Conservation (phyloP, 2,113 vertebrate genomes). For the Bubo blakistoni region DNA sequence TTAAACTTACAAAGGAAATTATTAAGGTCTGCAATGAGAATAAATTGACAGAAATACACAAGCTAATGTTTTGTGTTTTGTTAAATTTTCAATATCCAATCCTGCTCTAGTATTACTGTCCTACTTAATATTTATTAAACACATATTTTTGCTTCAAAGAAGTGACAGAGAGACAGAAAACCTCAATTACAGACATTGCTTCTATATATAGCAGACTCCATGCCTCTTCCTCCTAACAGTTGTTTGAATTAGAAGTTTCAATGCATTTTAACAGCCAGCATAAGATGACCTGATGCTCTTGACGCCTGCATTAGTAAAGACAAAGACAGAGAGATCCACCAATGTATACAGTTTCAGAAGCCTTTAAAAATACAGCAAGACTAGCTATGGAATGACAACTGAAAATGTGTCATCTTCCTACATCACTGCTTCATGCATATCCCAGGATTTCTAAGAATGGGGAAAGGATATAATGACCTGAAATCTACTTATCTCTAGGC, state of each 20-base stretch:
- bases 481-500: neutral
- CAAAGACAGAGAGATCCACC: neutral
- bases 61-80: neutral
- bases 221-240: neutral
- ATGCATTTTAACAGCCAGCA: neutral
- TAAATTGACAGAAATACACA: neutral
- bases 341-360: neutral
- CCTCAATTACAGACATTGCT: neutral
- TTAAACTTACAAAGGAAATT: neutral
- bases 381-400: neutral
- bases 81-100: neutral
- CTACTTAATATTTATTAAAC: neutral
- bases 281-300: neutral
- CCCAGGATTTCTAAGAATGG: neutral
- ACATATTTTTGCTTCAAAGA: neutral
- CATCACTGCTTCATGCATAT: neutral
- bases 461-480: neutral
- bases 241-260: neutral
- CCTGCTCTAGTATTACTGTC: neutral
- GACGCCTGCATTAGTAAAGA: neutral
- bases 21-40: neutral
- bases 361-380: neutral
- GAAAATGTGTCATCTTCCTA: neutral
- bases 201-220: neutral
- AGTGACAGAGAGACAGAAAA: neutral